Conservation (phyloP, 2,113 vertebrate species). For the Helogale parvula region DNA sequence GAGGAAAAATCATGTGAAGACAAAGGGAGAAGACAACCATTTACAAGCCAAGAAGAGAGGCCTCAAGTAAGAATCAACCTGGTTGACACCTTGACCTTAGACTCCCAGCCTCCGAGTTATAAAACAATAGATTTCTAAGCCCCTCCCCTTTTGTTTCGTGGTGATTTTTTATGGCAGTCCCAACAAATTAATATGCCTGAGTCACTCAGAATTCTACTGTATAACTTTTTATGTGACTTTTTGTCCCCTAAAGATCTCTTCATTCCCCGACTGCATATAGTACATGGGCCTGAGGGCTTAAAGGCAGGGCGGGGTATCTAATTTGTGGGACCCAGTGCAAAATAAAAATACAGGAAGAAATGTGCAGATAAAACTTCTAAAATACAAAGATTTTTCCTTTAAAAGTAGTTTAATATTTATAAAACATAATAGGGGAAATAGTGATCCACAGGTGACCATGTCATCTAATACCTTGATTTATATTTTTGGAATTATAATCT, state of each 20-base stretch:
- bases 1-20: background rate
- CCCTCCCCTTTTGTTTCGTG: background rate
- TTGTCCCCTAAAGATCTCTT: background rate
- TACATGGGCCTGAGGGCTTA: background rate
- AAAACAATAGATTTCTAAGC: background rate
- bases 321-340: background rate
- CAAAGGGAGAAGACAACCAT: background rate
- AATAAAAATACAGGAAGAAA: background rate
- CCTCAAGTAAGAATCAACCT: background rate
- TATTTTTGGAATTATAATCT: background rate
- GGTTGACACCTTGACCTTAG: background rate
- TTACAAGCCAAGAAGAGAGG: background rate
- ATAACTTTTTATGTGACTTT: background rate
- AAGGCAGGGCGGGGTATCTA: background rate
- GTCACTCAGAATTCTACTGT: background rate
- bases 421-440: background rate
- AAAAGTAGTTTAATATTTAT: background rate
- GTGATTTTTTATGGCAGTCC: background rate
- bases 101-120: background rate
- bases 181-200: background rate
- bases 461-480: background rate
- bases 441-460: background rate
- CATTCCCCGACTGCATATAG: background rate
- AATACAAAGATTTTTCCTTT: background rate
- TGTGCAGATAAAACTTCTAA: background rate